A percentile compares a stretch with the other conserved stretches of the same genome.
Evolutionary conservation across 2,888 invertebrate genomes (phyloP).

Genomic region (Melanostoma mellinum): DNA sequence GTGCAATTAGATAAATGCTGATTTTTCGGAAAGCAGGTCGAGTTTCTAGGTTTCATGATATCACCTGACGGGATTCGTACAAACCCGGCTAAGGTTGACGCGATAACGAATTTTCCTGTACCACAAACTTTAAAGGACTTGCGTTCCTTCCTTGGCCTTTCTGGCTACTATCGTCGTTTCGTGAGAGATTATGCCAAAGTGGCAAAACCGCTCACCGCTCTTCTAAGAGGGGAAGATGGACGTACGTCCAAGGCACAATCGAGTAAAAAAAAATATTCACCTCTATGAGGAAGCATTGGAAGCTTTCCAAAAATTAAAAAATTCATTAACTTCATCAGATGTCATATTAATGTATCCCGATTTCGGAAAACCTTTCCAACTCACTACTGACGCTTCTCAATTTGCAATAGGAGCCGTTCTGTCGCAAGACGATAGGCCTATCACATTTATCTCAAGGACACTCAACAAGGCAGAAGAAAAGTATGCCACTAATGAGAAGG

Average conservation of each 20-base stretch:
- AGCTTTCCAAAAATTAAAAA: slow-evolving; percentile 36
- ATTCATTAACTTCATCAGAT: slow-evolving; percentile 20
- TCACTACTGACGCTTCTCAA: slow-evolving; percentile 75
- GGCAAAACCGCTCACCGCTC: slow-evolving; percentile 29
- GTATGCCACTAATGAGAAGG: slow-evolving; percentile 49
- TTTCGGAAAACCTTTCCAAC: slow-evolving; percentile 29
- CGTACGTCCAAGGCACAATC: slow-evolving; percentile 28
- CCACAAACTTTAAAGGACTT: slow-evolving; percentile 8
- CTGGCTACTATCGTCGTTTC: too few species aligned
- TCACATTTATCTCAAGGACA: slow-evolving; percentile 43
- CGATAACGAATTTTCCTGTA: neutral
- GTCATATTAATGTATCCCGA: slow-evolving; percentile 15
- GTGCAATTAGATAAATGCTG: too few species aligned
- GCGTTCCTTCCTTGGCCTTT: neutral
- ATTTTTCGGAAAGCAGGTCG: too few species aligned
- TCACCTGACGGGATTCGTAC: too few species aligned
- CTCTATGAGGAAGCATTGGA: slow-evolving; percentile 21
- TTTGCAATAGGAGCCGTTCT: slow-evolving; percentile 75
- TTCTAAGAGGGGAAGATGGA: slow-evolving; percentile 42
- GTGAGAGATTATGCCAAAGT: too few species aligned
- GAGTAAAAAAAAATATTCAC: neutral
- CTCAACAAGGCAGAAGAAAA: slow-evolving; percentile 45
- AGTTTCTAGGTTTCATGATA: too few species aligned
- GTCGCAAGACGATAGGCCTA: slow-evolving; percentile 72
- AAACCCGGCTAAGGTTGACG: neutral